Evolutionary conservation across 1,140 invertebrate species (phyloP).

Genomic region (Ruditapes philippinarum): DNA sequence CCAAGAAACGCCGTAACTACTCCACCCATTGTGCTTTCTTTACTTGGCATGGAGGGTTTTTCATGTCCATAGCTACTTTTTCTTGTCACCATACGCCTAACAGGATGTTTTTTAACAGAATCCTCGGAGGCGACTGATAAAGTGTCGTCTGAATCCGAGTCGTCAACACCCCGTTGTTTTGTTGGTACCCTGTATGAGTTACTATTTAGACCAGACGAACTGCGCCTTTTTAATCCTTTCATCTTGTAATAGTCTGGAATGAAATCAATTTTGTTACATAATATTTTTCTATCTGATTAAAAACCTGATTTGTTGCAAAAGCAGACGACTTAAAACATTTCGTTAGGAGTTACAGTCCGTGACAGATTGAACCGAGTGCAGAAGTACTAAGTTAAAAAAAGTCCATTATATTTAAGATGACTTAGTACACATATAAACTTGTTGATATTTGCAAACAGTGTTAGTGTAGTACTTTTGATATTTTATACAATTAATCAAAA

Average conservation of each 20-base stretch:
- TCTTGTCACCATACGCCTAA: background rate
- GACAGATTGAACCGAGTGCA: no score
- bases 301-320: no score
- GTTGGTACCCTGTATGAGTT: background rate
- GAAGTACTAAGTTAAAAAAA: no score
- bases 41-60: background rate
- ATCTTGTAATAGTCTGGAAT: background rate
- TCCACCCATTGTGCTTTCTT: slow-evolving; percentile 8
- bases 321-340: no score
- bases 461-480: no score
- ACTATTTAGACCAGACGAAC: background rate
- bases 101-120: background rate
- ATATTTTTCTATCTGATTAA: no score
- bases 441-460: no score
- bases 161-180: slow-evolving; percentile 1
- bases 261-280: no score
- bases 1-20: background rate
- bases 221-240: background rate
- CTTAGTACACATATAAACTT: no score
- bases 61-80: background rate
- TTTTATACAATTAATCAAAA: no score
- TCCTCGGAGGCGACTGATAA: background rate
- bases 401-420: no score
- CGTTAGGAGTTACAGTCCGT: no score
- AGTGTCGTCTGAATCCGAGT: background rate